Evolutionary conservation across 2,113 vertebrate genomes (phyloP).

Genomic region (Ceyx cyanopectus): DNA sequence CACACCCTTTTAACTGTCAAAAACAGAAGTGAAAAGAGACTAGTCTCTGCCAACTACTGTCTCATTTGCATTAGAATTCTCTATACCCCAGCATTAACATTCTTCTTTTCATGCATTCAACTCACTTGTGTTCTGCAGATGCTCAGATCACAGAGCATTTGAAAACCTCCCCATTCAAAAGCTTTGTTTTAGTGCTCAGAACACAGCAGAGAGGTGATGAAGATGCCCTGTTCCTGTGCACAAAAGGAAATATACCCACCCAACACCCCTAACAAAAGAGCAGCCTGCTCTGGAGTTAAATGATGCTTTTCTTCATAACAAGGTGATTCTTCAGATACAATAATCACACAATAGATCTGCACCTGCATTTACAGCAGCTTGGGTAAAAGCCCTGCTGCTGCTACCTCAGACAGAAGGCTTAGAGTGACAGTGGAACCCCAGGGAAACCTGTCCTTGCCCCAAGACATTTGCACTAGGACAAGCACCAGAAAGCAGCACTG

Average conservation of each 20-base stretch:
- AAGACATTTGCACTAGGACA: background rate
- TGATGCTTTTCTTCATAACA: background rate
- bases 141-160: conserved; percentile 48
- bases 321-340: conserved; percentile 27
- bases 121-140: conserved; percentile 44
- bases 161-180: conserved; percentile 16
- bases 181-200: conserved; percentile 25
- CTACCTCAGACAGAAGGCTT: background rate
- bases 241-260: background rate
- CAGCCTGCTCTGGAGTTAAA: background rate
- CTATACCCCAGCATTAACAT: conserved; percentile 11
- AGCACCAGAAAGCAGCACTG: background rate
- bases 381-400: background rate
- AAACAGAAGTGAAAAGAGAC: conserved; percentile 22
- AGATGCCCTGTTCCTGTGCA: background rate
- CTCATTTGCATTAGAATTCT: conserved; percentile 50
- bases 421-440: background rate
- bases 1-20: conserved; percentile 24
- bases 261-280: background rate
- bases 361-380: conserved; percentile 25
- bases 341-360: background rate
- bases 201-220: background rate
- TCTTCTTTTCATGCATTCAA: conserved; percentile 43
- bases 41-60: conserved; percentile 9
- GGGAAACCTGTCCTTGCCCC: background rate